Evolutionary conservation across 1,140 invertebrate species (phyloP).

Genomic region (Caenorhabditis inopinata): DNA sequence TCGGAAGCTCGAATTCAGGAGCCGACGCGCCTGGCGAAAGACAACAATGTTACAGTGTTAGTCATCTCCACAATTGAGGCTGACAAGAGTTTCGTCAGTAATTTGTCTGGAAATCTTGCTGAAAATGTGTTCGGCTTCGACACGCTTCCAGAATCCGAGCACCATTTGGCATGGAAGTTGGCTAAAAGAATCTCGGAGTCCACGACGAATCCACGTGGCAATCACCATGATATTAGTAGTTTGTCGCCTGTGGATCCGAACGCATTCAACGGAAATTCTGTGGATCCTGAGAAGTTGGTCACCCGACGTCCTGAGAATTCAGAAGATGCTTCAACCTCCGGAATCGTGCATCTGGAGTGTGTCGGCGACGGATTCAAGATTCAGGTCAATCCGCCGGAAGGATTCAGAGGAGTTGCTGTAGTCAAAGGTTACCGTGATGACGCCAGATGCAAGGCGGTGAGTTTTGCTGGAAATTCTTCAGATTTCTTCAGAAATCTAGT

Average conservation of each 20-base stretch:
- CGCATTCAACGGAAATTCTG: not conserved
- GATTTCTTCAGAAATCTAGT: too few species aligned
- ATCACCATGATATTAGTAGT: not conserved
- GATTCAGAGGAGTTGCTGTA: slow-evolving; percentile 35
- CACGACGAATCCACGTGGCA: not conserved
- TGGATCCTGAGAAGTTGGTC: not conserved
- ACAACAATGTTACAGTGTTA: slow-evolving; percentile 53
- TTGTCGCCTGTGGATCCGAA: not conserved
- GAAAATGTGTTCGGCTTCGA: slow-evolving; percentile 54
- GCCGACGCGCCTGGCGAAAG: slow-evolving; percentile 43
- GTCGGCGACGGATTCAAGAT: slow-evolving; percentile 38
- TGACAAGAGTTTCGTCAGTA: slow-evolving; percentile 45
- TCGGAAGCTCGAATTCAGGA: slow-evolving; percentile 53
- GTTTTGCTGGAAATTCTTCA: not conserved
- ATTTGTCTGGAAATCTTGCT: slow-evolving; percentile 42
- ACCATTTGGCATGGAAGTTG: slow-evolving; percentile 46
- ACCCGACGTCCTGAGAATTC: not conserved
- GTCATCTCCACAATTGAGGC: slow-evolving; percentile 57
- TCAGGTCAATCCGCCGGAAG: slow-evolving; percentile 37
- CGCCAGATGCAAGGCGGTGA: slow-evolving; percentile 29
- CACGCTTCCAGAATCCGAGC: slow-evolving; percentile 15
- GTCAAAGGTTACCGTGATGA: slow-evolving; percentile 40
- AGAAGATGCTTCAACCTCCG: not conserved
- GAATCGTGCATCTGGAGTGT: slow-evolving; percentile 34
- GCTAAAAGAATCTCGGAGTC: slow-evolving; percentile 46